Conservation (phyloP, 2,797 vertebrate genomes). For the Oreochromis mossambicus region DNA sequence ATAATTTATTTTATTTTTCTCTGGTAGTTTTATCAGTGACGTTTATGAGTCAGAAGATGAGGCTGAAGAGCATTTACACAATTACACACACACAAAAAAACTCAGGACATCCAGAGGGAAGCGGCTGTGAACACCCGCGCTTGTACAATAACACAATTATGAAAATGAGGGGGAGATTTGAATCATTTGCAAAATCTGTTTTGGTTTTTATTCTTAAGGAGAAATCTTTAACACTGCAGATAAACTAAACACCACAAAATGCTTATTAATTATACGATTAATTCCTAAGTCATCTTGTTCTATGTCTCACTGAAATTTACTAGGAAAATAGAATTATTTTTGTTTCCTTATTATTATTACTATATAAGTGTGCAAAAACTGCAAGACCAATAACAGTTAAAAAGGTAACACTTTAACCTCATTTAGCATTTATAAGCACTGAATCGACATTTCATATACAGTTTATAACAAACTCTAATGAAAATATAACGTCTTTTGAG, state of each 20-base stretch:
- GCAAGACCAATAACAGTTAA: constrained; percentile 33
- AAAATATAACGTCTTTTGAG: neutral
- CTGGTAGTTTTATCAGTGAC: neutral
- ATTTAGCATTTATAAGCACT: neutral
- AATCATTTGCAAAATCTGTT: neutral
- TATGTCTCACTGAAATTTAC: constrained; percentile 21
- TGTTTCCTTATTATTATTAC: constrained; percentile 28
- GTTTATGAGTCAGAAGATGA: neutral
- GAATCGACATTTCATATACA: neutral
- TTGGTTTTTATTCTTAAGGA: neutral
- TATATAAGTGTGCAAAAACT: constrained; percentile 61
- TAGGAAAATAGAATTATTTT: constrained; percentile 62
- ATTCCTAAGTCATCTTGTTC: constrained; percentile 32
- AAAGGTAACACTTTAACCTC: constrained; percentile 6
- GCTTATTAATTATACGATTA: neutral
- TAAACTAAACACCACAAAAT: neutral
- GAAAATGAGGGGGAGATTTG: neutral
- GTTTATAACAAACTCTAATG: neutral
- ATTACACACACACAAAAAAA: neutral
- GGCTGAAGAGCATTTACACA: neutral
- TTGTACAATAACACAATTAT: neutral
- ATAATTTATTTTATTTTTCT: neutral
- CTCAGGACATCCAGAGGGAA: neutral
- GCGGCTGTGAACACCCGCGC: neutral
- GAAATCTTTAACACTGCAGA: neutral